These are phyloP conservation scores for Zoanthus solanderi DNA, from an alignment of 92 coral and sea anemone species.

Conservation along the genomic window DNA sequence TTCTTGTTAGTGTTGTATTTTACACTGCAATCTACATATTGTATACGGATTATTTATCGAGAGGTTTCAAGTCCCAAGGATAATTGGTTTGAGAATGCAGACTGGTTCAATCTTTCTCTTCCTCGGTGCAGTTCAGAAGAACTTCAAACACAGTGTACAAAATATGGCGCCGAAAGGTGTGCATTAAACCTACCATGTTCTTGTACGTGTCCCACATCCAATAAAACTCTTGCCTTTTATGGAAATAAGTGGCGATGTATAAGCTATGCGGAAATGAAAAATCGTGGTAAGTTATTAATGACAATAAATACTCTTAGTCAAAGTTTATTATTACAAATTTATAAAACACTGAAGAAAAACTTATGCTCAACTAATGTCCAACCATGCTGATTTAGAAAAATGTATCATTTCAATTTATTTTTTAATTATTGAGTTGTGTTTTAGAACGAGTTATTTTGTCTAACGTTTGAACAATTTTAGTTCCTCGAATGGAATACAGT, in stretches of 20 bases:
- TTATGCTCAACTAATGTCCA: not conserved
- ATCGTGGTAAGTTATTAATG: slow-evolving; percentile 10
- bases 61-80: not conserved
- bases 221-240: not conserved
- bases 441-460: no score
- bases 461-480: no score
- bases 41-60: slow-evolving; percentile 6
- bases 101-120: not conserved
- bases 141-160: not conserved
- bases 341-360: no score
- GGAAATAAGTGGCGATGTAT: not conserved
- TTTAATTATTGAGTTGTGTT: no score
- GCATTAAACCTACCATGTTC: not conserved
- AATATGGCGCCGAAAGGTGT: slow-evolving; percentile 3
- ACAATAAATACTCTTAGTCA: no score
- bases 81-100: not conserved
- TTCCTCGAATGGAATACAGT: no score
- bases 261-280: not conserved
- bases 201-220: slow-evolving; percentile 4
- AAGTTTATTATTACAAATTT: no score
- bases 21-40: not conserved
- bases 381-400: not conserved
- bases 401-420: no score
- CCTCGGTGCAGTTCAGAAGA: slow-evolving; percentile 17
- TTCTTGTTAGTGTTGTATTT: not conserved